Conservation (phyloP, 1,140 invertebrate species). For the Colletes latitarsis region DNA sequence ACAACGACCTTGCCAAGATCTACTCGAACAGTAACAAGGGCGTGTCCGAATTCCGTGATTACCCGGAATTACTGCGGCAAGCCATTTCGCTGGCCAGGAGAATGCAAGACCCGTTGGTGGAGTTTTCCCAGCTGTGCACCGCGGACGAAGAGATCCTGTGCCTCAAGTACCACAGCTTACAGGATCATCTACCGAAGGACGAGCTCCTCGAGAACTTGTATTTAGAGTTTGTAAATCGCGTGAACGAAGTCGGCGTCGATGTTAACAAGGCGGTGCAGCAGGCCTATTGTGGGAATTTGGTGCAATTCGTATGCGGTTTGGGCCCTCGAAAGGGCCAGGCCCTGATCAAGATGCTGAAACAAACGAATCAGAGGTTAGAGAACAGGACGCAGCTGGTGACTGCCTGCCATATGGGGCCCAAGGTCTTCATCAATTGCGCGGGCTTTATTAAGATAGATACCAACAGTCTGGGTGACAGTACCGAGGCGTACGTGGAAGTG, state of each 20-base stretch:
- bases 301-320: constrained; percentile 99
- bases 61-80: constrained; percentile 92
- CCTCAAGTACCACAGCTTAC: constrained; percentile 88
- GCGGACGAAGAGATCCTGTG: constrained; percentile 97
- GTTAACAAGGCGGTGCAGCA: constrained; percentile 96
- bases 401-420: constrained; percentile 97
- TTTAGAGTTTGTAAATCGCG: constrained; percentile 95
- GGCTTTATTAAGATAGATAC: constrained; percentile 99
- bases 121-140: constrained; percentile 97
- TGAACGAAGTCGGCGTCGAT: constrained; percentile 99
- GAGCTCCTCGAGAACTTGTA: constrained; percentile 92
- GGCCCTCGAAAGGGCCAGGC: constrained; percentile 97
- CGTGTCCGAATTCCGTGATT: constrained; percentile 93
- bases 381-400: constrained; percentile 98
- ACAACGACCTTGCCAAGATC: constrained; percentile 95
- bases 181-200: constrained; percentile 94
- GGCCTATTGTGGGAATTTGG: constrained; percentile 91
- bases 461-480: constrained; percentile 95
- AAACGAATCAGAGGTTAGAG: constrained; percentile 95
- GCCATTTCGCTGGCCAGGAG: constrained; percentile 95
- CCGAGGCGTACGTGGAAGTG: constrained; percentile 97
- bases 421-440: constrained; percentile 99
- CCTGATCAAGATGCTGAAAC: constrained; percentile 94
- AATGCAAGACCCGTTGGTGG: constrained; percentile 97
- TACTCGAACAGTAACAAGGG: constrained; percentile 96